A percentile compares a stretch with the other conserved stretches of the same genome.
phyloP scores from a whole-genome alignment of 2,888 invertebrate genomes.

The Harpalus rubripes region DNA sequence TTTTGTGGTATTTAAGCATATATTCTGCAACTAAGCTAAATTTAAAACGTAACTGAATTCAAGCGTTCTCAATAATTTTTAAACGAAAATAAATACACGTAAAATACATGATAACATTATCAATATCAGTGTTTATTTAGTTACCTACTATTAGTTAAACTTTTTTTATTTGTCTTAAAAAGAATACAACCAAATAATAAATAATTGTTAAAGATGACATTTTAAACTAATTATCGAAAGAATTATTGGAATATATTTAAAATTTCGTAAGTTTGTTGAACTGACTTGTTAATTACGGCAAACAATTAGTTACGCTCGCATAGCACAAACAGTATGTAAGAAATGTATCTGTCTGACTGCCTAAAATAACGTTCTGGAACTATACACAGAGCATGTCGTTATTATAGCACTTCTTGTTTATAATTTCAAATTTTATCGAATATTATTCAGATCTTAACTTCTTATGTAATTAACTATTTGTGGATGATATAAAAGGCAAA shows the following conservation, averaged over 20 bases:
- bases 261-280: slow-evolving; percentile 63
- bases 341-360: slow-evolving; percentile 50
- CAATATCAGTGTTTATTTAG: slow-evolving; percentile 4
- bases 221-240: not conserved
- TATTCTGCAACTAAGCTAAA: slow-evolving; percentile 14
- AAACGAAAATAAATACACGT: slow-evolving; percentile 13
- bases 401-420: slow-evolving; percentile 41
- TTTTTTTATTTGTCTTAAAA: not conserved
- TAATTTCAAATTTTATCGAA: slow-evolving; percentile 61
- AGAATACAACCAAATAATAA: not conserved
- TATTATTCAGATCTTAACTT: slow-evolving; percentile 14
- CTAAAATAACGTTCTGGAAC: slow-evolving; percentile 57
- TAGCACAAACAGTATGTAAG: slow-evolving; percentile 35
- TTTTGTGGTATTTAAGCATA: slow-evolving; percentile 15
- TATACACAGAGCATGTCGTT: slow-evolving; percentile 32
- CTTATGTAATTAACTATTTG: slow-evolving; percentile 3
- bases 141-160: not conserved
- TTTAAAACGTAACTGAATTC: slow-evolving; percentile 6
- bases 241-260: slow-evolving; percentile 49
- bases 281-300: slow-evolving; percentile 56
- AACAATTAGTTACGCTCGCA: slow-evolving; percentile 62
- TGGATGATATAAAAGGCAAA: slow-evolving; percentile 12
- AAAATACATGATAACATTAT: slow-evolving; percentile 13
- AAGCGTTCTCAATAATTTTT: slow-evolving; percentile 3
- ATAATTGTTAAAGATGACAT: not conserved